Conservation (phyloP, 2,113 vertebrate species). For the Apteryx mantelli region DNA sequence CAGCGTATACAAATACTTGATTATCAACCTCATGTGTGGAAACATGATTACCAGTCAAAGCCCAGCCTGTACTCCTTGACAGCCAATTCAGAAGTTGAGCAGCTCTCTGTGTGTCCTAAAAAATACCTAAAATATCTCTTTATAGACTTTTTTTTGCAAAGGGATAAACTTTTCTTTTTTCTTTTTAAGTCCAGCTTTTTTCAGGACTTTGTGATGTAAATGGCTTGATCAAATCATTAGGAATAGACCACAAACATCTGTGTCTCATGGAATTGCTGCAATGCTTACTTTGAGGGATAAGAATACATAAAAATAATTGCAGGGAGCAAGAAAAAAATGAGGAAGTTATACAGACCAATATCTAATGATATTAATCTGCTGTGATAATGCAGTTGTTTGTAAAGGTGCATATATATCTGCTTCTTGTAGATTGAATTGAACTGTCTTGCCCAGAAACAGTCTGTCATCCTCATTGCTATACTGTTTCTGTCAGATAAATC, state of each 20-base stretch:
- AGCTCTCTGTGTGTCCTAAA: background rate
- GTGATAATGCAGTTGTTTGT: background rate
- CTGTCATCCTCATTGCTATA: background rate
- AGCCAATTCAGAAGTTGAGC: background rate
- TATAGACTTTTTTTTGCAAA: background rate
- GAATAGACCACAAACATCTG: background rate
- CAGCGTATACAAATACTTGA: background rate
- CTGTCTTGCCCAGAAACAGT: background rate
- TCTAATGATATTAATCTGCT: background rate
- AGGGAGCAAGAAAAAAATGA: background rate
- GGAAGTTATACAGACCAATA: background rate
- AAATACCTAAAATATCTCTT: background rate
- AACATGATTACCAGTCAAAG: background rate
- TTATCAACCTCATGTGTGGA: background rate
- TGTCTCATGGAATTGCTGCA: background rate
- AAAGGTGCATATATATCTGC: background rate
- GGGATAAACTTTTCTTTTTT: rapidly evolving
- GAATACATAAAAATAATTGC: background rate
- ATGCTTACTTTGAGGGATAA: background rate
- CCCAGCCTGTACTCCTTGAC: background rate
- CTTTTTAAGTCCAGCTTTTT: background rate
- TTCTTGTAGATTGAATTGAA: background rate
- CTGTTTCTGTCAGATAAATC: background rate
- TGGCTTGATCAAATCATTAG: background rate
- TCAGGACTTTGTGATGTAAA: background rate